Base-by-base conservation (phyloP, 2,888 invertebrate genomes). In the Drosophila infuscata region DNA sequence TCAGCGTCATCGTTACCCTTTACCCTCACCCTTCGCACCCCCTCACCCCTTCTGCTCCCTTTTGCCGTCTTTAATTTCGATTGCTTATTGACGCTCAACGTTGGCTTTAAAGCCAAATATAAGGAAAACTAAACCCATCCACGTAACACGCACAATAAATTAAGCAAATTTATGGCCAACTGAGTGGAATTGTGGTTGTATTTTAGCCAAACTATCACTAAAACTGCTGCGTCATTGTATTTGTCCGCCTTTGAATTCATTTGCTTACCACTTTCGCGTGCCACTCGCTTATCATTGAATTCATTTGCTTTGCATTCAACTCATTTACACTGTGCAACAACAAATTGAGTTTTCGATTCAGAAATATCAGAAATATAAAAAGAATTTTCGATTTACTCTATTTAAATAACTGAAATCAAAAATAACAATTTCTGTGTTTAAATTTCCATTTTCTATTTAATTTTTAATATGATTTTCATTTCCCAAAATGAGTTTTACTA, bases 161-260 rank as follows among this genome's bases (percentile, higher is more conserved):
- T 88, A 86, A 81, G 74, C 74, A 82, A 86, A 85, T 85, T 85
- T 88, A 88, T 86, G 74, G 67, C 67, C 46, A 62, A 56, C 73
- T 63, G 43, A 25, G 38, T 30, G 5, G 15, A 61, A 71, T 25
- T 25, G 25, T 25, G 1, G 25, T 25, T 25, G 25, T 25, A 25
- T 25, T 25, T 25, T 25, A 25, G 25, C 25, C 25, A 3, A 25
- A 3, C 25, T 25, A 32, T 54, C 63, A 17, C 20, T 33, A 25
- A 25, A 25, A 2, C 25, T 25, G 25, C 2, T 36, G 11, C 5
- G 0, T n/a, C 38, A 38, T 11, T 12, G 36, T 25, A 8, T 58
- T 25, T 17, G 38, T n/a, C 9, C n/a, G 46, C 25, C 46, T 52
- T 65, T 57, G 59, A 36, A 68, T 63, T 68, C 75, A 70, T 67